Percentiles rank a stretch among this genome's conserved stretches.
Conservation (phyloP, 2,797 vertebrate genomes). For the Myotis myotis region DNA sequence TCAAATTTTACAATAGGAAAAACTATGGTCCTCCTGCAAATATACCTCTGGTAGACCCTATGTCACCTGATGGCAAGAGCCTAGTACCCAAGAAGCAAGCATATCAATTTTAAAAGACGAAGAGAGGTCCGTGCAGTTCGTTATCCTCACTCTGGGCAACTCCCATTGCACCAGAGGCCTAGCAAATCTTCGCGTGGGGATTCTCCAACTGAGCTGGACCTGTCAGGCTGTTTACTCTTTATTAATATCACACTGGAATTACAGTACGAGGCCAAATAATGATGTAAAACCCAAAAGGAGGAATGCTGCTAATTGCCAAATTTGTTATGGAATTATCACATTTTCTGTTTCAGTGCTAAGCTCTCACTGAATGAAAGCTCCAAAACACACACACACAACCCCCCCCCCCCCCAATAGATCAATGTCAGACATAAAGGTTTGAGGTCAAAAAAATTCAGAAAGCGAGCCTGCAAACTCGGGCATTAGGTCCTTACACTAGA, state of each 20-base stretch:
- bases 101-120: neutral
- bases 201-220: neutral
- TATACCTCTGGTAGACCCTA: neutral
- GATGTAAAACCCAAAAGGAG: conserved; percentile 42
- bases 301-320: conserved; percentile 67
- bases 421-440: neutral
- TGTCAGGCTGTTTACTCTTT: conserved; percentile 33
- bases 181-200: neutral
- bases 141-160: neutral
- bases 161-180: neutral
- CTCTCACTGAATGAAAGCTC: neutral
- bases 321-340: conserved; percentile 69
- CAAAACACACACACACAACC: neutral
- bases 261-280: conserved; percentile 35
- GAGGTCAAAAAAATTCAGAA: neutral
- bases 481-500: neutral
- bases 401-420: neutral
- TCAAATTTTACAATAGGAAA: neutral
- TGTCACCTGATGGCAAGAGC: neutral
- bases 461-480: neutral
- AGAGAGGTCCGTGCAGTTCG: neutral
- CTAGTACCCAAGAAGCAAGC: neutral
- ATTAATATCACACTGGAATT: conserved; percentile 56
- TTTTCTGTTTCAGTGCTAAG: conserved; percentile 67
- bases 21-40: neutral